These are phyloP conservation scores for Pyrrhosoma nymphula DNA, from an alignment of 2,888 invertebrate genomes.

Conservation along the genomic window DNA sequence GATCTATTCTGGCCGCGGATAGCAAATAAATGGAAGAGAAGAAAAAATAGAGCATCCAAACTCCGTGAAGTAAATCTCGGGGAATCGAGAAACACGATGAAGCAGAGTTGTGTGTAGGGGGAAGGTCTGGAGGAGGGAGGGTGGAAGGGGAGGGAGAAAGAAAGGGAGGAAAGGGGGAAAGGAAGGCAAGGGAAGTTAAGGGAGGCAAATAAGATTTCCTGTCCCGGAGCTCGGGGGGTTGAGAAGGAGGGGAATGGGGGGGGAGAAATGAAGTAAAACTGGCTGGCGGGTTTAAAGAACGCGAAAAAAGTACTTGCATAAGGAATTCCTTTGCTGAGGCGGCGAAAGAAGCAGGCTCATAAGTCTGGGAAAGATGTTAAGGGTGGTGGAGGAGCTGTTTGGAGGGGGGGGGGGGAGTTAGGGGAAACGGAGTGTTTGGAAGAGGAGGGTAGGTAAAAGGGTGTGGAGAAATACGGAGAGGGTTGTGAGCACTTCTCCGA, in stretches of 20 bases:
- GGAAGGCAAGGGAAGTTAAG: not conserved
- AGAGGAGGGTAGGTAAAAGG: not conserved
- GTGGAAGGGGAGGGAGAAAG: not conserved
- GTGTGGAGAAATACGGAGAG: too few species aligned
- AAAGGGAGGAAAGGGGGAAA: not conserved
- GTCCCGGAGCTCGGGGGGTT: not conserved
- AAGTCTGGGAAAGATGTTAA: not conserved
- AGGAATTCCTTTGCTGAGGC: not conserved
- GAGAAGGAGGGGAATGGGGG: too few species aligned
- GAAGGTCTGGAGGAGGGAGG: not conserved
- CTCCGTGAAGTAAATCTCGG: not conserved
- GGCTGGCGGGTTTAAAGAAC: slow-evolving; percentile 3
- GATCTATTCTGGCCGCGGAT: not conserved
- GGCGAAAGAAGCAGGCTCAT: not conserved
- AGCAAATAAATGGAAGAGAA: not conserved
- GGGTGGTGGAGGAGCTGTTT: not conserved
- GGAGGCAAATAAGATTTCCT: slow-evolving; percentile 28
- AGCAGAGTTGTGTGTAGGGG: too few species aligned
- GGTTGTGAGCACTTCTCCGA: not conserved
- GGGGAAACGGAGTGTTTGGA: not conserved
- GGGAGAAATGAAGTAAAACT: slow-evolving; percentile 10
- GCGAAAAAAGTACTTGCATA: not conserved
- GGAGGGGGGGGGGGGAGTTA: not conserved
- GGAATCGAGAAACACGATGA: not conserved
- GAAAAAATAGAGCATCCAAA: not conserved